A percentile compares a stretch with the other conserved stretches of the same genome.
These are phyloP conservation scores for Leptocoma aspasia DNA, from an alignment of 2,113 vertebrate species.

Conservation along the genomic window DNA sequence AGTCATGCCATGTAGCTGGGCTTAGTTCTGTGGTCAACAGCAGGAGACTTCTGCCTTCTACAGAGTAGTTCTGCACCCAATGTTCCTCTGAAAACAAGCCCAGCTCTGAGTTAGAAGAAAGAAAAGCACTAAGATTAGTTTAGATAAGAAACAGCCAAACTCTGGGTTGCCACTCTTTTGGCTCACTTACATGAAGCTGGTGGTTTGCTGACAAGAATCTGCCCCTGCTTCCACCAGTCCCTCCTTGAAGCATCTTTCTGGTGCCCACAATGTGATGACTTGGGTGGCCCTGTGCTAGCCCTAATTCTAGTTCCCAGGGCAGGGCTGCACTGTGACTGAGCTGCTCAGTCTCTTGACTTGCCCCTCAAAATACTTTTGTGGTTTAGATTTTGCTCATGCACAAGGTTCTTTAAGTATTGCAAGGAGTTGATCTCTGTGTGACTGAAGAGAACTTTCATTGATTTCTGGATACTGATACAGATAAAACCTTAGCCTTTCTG, in stretches of 20 bases:
- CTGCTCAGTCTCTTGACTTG: neutral
- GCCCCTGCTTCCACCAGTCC: neutral
- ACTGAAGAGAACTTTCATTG: neutral
- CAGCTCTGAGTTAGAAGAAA: neutral
- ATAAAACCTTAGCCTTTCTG: neutral
- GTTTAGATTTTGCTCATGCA: neutral
- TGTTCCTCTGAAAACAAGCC: neutral
- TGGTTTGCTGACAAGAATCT: neutral
- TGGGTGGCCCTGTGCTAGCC: neutral
- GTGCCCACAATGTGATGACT: neutral
- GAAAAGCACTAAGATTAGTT: neutral
- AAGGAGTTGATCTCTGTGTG: neutral
- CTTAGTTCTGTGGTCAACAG: neutral
- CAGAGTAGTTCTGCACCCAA: neutral
- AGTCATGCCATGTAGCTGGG: neutral
- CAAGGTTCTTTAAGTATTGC: neutral
- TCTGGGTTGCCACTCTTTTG: neutral
- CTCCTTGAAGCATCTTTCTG: neutral
- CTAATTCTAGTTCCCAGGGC: neutral
- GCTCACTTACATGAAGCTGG: neutral
- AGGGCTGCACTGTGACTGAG: neutral
- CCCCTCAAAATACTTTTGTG: neutral
- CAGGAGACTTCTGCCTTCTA: neutral
- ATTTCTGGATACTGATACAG: neutral
- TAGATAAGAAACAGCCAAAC: neutral